These are phyloP conservation scores for Oxyura jamaicensis DNA, from an alignment of 2,113 vertebrate genomes.

Conservation along the genomic window DNA sequence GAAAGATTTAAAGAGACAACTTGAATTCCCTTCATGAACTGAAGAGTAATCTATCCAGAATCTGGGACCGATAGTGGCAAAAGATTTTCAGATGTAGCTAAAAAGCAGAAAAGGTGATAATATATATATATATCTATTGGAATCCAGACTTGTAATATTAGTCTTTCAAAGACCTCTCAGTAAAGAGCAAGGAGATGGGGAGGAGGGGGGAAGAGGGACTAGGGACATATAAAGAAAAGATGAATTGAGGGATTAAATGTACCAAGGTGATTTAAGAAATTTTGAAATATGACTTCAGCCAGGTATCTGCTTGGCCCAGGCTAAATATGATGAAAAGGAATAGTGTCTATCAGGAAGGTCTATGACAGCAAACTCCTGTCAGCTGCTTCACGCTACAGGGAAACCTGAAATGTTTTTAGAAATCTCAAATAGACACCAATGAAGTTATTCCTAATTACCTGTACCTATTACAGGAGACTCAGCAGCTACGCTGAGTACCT, in stretches of 20 bases:
- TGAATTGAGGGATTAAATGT: conserved; percentile 44
- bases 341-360: not conserved
- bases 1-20: conserved; percentile 68
- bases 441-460: not conserved
- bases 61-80: not conserved
- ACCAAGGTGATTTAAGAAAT: not conserved
- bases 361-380: not conserved
- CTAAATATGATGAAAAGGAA: not conserved
- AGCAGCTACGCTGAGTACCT: not conserved
- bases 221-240: conserved; percentile 43
- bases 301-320: not conserved
- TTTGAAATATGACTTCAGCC: not conserved
- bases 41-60: conserved; percentile 36
- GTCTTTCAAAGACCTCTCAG: conserved; percentile 57
- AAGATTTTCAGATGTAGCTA: not conserved
- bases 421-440: not conserved
- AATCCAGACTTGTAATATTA: conserved; percentile 13
- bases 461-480: not conserved
- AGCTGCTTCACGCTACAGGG: not conserved
- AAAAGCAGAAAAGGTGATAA: not conserved
- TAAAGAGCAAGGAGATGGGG: conserved; percentile 4
- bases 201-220: not conserved
- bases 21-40: conserved; percentile 29
- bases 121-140: too few relatives aligned
- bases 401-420: rapidly evolving